A percentile compares a stretch with the other conserved stretches of the same genome.
Conservation (phyloP, 2,888 invertebrate genomes). For the Branchipolynoe longqiensis region DNA sequence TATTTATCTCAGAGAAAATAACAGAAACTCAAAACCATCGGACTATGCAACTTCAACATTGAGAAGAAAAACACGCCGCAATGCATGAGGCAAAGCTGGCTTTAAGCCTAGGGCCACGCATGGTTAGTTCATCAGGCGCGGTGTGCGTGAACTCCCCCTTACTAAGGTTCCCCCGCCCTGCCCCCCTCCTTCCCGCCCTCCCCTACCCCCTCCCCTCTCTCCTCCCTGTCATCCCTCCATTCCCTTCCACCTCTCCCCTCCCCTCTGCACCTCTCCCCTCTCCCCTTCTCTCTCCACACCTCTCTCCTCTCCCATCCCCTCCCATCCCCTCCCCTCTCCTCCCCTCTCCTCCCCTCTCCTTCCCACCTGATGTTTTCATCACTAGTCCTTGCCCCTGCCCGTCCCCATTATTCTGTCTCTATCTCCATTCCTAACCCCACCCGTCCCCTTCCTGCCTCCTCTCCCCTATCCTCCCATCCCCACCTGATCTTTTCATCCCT, state of each 20-base stretch:
- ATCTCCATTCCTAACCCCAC: background rate
- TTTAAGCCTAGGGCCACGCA: too few relatives aligned
- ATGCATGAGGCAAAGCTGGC: too few relatives aligned
- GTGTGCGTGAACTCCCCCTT: too few relatives aligned
- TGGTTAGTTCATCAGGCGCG: too few relatives aligned
- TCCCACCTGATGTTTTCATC: background rate
- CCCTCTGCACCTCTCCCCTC: background rate
- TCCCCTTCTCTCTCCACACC: conserved; percentile 4
- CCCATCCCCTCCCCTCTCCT: background rate
- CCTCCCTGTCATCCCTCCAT: background rate
- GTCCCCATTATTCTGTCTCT: background rate
- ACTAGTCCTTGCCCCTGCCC: background rate
- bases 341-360: background rate
- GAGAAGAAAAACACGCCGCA: too few relatives aligned
- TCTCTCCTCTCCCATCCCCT: background rate
- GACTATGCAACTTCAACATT: too few relatives aligned
- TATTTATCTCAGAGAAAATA: too few relatives aligned
- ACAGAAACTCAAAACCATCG: too few relatives aligned
- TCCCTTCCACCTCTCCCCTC: background rate
- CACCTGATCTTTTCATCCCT: background rate
- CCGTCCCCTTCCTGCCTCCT: background rate
- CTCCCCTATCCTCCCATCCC: background rate
- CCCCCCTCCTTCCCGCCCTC: background rate
- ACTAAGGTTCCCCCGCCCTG: too few relatives aligned
- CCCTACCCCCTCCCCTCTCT: background rate